Percentiles rank a stretch among this genome's conserved stretches.
Conservation (phyloP, 2,888 invertebrate species). For the Protophormia terraenovae region DNA sequence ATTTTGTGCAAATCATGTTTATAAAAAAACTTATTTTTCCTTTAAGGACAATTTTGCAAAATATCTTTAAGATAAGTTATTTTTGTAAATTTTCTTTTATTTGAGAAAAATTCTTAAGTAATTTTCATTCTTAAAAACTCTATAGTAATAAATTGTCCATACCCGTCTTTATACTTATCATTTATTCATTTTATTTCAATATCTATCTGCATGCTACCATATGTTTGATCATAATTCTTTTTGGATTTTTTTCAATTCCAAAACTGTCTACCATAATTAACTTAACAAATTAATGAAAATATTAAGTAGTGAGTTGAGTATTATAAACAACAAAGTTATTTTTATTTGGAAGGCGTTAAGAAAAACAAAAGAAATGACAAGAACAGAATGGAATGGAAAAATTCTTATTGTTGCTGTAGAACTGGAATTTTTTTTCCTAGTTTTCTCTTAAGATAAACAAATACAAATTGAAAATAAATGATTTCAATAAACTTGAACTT, state of each 20-base stretch:
- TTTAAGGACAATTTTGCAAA: too few species aligned
- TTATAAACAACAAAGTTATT: conserved; percentile 1
- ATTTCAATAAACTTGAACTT: conserved; percentile 57
- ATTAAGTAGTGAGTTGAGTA: conserved; percentile 22
- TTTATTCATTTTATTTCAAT: too few species aligned
- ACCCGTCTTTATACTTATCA: too few species aligned
- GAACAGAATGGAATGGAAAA: neutral
- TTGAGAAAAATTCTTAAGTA: too few species aligned
- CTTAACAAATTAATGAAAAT: conserved; percentile 52
- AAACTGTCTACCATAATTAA: conserved; percentile 39
- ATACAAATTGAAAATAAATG: neutral
- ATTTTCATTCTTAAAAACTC: too few species aligned
- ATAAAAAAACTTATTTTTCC: too few species aligned
- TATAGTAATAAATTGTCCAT: too few species aligned
- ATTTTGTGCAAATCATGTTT: too few species aligned
- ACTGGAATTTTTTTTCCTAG: neutral
- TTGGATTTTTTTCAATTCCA: conserved; percentile 13
- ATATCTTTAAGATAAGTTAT: too few species aligned
- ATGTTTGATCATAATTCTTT: conserved; percentile 53
- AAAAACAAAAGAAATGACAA: neutral
- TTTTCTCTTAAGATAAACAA: neutral
- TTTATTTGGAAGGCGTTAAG: neutral
- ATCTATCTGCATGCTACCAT: neutral
- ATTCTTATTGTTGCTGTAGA: neutral
- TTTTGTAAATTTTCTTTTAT: too few species aligned